These are phyloP conservation scores for Drosophila jambulina DNA, from an alignment of 1,140 invertebrate species.

Conservation along the genomic window DNA sequence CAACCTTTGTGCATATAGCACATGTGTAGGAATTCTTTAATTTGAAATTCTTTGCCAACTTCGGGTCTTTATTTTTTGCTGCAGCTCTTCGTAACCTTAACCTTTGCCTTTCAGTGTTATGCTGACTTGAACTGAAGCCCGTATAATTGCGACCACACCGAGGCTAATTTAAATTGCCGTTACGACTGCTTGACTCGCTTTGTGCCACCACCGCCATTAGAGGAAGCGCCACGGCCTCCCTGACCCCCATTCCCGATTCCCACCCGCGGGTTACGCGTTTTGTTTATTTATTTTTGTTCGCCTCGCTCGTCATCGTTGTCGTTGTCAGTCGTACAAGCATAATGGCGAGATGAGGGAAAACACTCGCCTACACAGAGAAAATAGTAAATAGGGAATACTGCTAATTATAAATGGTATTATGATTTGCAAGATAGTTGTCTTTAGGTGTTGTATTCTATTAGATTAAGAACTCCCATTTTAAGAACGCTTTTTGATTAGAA, in stretches of 20 bases:
- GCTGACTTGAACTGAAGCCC: conserved; percentile 22
- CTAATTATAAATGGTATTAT: background rate
- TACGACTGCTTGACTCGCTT: conserved; percentile 60
- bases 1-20: background rate
- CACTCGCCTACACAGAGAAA: conserved; percentile 1
- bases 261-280: conserved; percentile 35
- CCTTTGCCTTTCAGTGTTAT: conserved; percentile 19
- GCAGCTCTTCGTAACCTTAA: conserved; percentile 17
- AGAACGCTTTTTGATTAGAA: background rate
- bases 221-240: background rate
- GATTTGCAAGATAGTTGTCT: background rate
- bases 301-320: conserved; percentile 34
- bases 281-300: conserved; percentile 42
- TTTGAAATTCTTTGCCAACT: conserved; percentile 18
- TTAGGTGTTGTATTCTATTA: background rate
- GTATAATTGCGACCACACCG: conserved; percentile 59
- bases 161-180: conserved; percentile 70
- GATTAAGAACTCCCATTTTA: background rate
- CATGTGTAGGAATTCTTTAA: conserved; percentile 12
- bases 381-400: background rate
- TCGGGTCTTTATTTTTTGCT: background rate
- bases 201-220: conserved; percentile 19
- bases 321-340: conserved; percentile 39
- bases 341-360: conserved; percentile 23
- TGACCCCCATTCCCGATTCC: background rate